Conservation (phyloP, 2,113 vertebrate species). For the Cottus gobio region DNA sequence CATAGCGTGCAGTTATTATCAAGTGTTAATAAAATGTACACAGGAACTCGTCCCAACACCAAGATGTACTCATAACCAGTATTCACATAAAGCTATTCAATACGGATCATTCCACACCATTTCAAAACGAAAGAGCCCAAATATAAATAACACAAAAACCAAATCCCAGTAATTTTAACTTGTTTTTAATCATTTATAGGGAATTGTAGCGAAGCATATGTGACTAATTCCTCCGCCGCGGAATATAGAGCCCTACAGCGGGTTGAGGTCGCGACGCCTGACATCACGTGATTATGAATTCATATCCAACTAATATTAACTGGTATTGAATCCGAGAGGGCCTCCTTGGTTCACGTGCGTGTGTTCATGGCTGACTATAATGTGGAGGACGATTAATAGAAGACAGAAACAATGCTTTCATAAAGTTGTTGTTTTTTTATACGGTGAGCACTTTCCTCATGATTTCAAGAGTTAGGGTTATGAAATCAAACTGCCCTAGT, state of each 20-base stretch:
- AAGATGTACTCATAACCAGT: not conserved
- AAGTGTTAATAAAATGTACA: too few relatives aligned
- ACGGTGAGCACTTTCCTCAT: not conserved
- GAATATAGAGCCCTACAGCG: not conserved
- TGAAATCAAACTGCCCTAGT: not conserved
- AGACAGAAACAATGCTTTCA: not conserved
- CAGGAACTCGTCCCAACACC: not conserved
- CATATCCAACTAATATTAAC: not conserved
- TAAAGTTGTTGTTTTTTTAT: not conserved
- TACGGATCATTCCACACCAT: not conserved
- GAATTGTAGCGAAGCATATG: not conserved
- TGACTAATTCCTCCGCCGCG: not conserved
- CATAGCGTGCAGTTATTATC: too few relatives aligned
- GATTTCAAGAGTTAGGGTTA: not conserved
- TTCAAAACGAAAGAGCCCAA: not conserved
- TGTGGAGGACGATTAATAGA: slow-evolving; percentile 5
- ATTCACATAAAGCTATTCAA: not conserved
- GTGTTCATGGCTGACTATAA: not conserved
- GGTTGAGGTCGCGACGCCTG: not conserved
- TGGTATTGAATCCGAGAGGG: not conserved
- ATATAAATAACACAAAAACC: not conserved
- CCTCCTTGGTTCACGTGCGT: not conserved
- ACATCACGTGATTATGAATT: slow-evolving; percentile 1
- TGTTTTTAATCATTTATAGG: not conserved
- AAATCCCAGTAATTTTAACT: not conserved